Conservation (phyloP, 1,140 invertebrate genomes). For the Neotoxoptera formosana region DNA sequence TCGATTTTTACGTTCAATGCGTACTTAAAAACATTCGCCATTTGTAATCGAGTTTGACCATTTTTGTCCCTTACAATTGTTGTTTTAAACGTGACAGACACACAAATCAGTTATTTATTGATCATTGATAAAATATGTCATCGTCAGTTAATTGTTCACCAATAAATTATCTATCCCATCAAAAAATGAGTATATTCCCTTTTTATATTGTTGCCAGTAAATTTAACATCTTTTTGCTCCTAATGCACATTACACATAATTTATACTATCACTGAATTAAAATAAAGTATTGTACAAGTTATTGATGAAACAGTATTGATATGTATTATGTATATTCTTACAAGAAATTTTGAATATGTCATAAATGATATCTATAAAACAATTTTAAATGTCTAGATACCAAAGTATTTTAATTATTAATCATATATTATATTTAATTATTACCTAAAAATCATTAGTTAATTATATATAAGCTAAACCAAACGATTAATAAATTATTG, state of each 20-base stretch:
- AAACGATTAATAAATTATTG: neutral
- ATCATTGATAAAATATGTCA: constrained; percentile 51
- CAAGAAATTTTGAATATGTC: neutral
- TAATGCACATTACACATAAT: neutral
- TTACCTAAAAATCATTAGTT: neutral
- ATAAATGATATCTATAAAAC: neutral
- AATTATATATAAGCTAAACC: neutral
- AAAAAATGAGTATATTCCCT: neutral
- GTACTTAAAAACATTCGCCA: constrained; percentile 45
- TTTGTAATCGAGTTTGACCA: constrained; percentile 34
- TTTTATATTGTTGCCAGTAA: neutral
- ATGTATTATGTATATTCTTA: neutral
- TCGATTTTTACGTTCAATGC: constrained; percentile 39
- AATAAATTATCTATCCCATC: constrained; percentile 27
- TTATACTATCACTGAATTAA: neutral
- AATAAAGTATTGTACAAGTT: neutral
- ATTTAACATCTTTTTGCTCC: neutral
- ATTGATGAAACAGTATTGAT: neutral
- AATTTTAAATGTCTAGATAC: neutral
- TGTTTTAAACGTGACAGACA: constrained; percentile 44
- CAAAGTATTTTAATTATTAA: no score
- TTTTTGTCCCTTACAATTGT: constrained; percentile 30
- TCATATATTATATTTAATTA: no score
- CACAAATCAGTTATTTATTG: constrained; percentile 46
- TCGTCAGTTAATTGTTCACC: constrained; percentile 33